Percentiles rank a stretch among this genome's conserved stretches.
Conservation (phyloP, 1,140 invertebrate genomes). For the Scaptomyza pallida region DNA sequence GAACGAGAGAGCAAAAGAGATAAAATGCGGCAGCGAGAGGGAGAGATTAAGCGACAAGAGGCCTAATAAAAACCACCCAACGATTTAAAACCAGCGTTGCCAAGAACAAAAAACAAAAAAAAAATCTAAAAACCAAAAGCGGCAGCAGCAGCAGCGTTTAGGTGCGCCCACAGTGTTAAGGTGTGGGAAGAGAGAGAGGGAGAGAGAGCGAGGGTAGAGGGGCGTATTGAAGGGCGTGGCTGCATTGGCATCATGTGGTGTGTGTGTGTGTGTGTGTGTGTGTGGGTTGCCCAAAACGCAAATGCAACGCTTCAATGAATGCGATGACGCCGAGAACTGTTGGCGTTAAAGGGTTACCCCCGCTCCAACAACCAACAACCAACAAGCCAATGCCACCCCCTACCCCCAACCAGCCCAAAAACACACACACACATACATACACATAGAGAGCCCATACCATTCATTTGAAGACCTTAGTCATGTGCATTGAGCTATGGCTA, state of each 20-base stretch:
- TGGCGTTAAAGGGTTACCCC: conserved; percentile 71
- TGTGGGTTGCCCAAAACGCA: conserved; percentile 25
- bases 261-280: conserved; percentile 10
- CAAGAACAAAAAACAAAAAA: no score
- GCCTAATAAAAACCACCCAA: conserved; percentile 78
- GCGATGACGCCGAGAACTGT: conserved; percentile 33
- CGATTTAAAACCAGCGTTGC: conserved; percentile 57
- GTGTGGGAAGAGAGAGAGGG: not conserved
- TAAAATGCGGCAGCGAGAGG: not conserved
- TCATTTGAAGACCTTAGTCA: no score
- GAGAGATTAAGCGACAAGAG: conserved; percentile 24
- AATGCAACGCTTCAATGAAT: conserved; percentile 70
- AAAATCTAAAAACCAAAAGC: conserved; percentile 24
- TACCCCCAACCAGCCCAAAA: not conserved
- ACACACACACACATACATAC: not conserved
- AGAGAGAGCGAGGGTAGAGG: no score
- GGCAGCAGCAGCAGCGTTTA: conserved; percentile 2
- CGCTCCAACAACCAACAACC: not conserved
- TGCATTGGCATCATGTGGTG: conserved; percentile 11
- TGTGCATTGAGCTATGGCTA: conserved; percentile 7
- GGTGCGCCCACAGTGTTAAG: conserved; percentile 15
- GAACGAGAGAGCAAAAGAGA: not conserved
- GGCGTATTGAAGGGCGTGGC: conserved; percentile 38
- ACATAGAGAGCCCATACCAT: no score
- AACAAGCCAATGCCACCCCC: no score